These are phyloP conservation scores for Poecile atricapillus DNA, from an alignment of 2,113 vertebrate genomes.

Conservation along the genomic window DNA sequence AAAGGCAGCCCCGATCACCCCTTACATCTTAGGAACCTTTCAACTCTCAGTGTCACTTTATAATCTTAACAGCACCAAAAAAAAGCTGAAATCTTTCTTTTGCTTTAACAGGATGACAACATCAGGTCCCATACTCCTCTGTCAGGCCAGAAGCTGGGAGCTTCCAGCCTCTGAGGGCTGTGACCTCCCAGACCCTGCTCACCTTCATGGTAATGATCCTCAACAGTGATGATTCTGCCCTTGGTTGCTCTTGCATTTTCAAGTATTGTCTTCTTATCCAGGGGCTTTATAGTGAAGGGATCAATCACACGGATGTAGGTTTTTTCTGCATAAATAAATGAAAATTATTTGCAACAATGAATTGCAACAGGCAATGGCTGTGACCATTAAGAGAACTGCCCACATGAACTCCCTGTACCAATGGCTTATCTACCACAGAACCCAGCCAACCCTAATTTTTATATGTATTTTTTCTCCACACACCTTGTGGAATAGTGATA, in stretches of 20 bases:
- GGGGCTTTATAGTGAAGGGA: conserved; percentile 92
- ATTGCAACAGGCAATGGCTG: not conserved
- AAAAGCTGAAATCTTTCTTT: not conserved
- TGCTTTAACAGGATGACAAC: not conserved
- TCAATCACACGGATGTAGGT: conserved; percentile 86
- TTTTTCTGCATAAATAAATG: conserved; percentile 76
- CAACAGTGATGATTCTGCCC: conserved; percentile 89
- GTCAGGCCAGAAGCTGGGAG: not conserved
- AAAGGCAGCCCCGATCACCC: not conserved
- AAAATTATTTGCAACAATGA: not conserved
- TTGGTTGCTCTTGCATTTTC: conserved; percentile 86
- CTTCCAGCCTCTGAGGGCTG: not conserved
- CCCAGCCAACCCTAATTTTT: not conserved
- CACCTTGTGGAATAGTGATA: not conserved
- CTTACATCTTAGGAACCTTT: not conserved
- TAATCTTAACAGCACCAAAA: not conserved
- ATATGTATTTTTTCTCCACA: not conserved
- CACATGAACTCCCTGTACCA: not conserved
- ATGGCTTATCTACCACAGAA: not conserved
- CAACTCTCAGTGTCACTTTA: not conserved
- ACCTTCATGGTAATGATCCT: conserved; percentile 96
- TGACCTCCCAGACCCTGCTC: not conserved
- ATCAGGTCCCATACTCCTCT: not conserved
- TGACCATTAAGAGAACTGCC: not conserved
- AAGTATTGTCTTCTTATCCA: conserved; percentile 89